phyloP scores from a whole-genome alignment of 2,888 invertebrate genomes.

The Drosophila lutescens region DNA sequence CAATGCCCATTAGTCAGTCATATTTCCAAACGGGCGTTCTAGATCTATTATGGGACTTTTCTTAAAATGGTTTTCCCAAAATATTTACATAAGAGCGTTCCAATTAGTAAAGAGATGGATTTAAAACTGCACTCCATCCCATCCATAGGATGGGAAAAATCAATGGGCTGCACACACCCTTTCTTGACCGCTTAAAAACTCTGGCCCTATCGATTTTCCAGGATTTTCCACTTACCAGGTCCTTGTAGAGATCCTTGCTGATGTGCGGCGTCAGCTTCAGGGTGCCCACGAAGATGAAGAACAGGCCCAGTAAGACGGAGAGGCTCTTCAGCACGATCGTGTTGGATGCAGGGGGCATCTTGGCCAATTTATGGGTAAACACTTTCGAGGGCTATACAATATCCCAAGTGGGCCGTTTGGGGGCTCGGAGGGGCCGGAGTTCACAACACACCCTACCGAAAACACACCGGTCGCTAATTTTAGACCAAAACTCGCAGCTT shows the following conservation, averaged over 20 bases:
- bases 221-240: constrained; percentile 90
- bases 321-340: constrained; percentile 95
- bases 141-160: constrained; percentile 46
- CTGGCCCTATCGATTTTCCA: constrained; percentile 29
- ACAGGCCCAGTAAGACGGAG: constrained; percentile 95
- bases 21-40: constrained; percentile 13
- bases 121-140: background rate
- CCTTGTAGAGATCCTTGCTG: constrained; percentile 97
- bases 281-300: constrained; percentile 97
- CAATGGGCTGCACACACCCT: constrained; percentile 30
- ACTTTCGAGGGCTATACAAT: constrained; percentile 33
- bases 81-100: constrained; percentile 34
- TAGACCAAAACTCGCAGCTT: constrained; percentile 66
- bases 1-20: constrained; percentile 61
- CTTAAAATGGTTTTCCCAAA: background rate
- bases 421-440: constrained; percentile 22
- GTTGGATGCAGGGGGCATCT: constrained; percentile 83
- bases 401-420: constrained; percentile 9
- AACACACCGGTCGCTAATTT: constrained; percentile 72
- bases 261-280: constrained; percentile 96
- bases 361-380: constrained; percentile 44
- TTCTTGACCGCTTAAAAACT: constrained; percentile 27
- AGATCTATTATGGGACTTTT: background rate
- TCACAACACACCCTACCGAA: constrained; percentile 65
- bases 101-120: background rate